Base-by-base conservation (phyloP, 2,113 vertebrate genomes). In the Anseranas semipalmata region DNA sequence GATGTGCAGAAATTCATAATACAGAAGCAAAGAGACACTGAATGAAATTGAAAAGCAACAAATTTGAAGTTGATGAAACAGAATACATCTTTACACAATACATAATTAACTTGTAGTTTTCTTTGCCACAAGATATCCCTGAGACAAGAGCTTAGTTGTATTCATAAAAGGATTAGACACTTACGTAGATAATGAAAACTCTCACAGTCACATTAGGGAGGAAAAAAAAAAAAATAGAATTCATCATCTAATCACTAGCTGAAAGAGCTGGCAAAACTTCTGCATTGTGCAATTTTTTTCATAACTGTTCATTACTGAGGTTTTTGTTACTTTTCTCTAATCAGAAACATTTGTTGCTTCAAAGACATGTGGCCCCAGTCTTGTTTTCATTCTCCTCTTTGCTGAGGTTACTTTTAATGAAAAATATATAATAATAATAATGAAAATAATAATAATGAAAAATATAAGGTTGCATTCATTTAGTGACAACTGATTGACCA, bases 41-140 rank as follows among this genome's bases (percentile, higher is more conserved):
- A 89, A 75, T 87, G 21, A 84, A 95, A 85, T 28, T 88, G 35
- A 72, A 92, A 90, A 70, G 18, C 30, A 84, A 52, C 13, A 86
- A 43, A 77, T 72, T 48, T 48, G 18, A 93, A 86, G 21, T 24
- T 88, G 52, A 45, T 93, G 56, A 71, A 90, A 83, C n/a, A 37
- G 17, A 87, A 70, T 62, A 46, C 7, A n/a, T 58, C 37, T 86
- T 77, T 88, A 88, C 20, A 63, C 3, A 45, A 56, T 45, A 39
- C 5, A 32, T 68, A 90, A 93, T 84, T 90, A 84, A 80, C 45
- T 59, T 62, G 6, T 13, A 63, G 11, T 28, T 74, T 80, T 78
- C 43, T 56, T 77, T 84, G 22, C 15, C 65, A 52, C 35, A 41
- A 86, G 25, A 41, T 60, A 90, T 67, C 33, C 27, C 75, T 78